Conservation (phyloP, 2,888 invertebrate genomes). For the Chouioia cunea region DNA sequence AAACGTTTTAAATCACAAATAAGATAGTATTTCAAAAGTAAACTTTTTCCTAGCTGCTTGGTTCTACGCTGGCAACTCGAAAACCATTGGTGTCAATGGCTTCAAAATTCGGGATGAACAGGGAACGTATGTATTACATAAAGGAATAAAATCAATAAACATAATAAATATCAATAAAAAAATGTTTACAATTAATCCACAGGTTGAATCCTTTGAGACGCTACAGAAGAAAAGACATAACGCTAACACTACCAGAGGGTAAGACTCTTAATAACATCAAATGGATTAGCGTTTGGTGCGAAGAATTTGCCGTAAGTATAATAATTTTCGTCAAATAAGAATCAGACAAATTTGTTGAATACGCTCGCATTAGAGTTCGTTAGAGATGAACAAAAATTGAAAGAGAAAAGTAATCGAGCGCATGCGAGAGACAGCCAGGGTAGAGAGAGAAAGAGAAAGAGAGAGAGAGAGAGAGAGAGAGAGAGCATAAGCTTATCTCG, state of each 20-base stretch:
- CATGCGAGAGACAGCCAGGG: too few species aligned
- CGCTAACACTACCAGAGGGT: conserved; percentile 88
- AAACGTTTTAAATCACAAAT: too few species aligned
- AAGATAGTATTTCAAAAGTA: too few species aligned
- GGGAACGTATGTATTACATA: conserved; percentile 72
- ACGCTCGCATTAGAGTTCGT: too few species aligned
- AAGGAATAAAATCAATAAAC: neutral
- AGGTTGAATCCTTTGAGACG: conserved; percentile 81
- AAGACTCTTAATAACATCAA: conserved; percentile 84
- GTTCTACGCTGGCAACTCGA: conserved; percentile 87
- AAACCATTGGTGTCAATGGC: conserved; percentile 77
- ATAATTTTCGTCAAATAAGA: neutral
- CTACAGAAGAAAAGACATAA: conserved; percentile 86
- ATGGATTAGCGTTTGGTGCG: conserved; percentile 94
- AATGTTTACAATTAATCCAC: conserved; percentile 43
- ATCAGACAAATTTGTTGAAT: too few species aligned
- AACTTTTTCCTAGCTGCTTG: conserved; percentile 80
- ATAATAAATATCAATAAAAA: neutral
- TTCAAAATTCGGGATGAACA: conserved; percentile 86
- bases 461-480: neutral
- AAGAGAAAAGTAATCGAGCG: too few species aligned
- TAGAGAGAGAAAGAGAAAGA: neutral
- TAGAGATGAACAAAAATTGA: too few species aligned
- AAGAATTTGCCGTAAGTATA: conserved; percentile 85
- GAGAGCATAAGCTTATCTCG: neutral